Conservation (phyloP, 2,888 invertebrate species). For the Hydrotaea cyrtoneurina region DNA sequence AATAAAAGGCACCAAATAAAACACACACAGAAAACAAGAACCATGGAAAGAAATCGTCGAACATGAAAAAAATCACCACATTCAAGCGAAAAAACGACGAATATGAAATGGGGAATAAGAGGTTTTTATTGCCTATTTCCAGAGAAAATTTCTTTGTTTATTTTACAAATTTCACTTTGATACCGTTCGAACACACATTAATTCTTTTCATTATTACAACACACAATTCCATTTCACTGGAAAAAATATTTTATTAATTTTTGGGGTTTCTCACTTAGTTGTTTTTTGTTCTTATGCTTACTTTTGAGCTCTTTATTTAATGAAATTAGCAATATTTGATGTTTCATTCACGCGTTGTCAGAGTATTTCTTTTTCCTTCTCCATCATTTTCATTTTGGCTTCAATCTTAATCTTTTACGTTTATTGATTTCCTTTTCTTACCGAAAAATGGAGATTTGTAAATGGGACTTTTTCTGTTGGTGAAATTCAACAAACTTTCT, state of each 20-base stretch:
- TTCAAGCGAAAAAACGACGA: conserved; percentile 40
- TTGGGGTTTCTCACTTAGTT: not conserved
- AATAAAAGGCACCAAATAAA: conserved; percentile 57
- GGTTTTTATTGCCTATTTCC: conserved; percentile 53
- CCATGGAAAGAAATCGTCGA: conserved; percentile 13
- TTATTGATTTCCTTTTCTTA: conserved; percentile 66
- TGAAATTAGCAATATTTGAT: conserved; percentile 19
- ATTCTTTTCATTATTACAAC: conserved; percentile 34
- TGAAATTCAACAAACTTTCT: conserved; percentile 28
- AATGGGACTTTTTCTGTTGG: conserved; percentile 10
- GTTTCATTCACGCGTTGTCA: conserved; percentile 34
- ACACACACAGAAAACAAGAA: conserved; percentile 47
- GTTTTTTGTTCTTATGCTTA: conserved; percentile 9
- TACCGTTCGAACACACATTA: not conserved
- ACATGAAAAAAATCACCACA: conserved; percentile 53
- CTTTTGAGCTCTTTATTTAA: conserved; percentile 24
- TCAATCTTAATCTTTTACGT: conserved; percentile 59
- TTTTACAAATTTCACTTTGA: conserved; percentile 54
- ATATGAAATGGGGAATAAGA: conserved; percentile 15
- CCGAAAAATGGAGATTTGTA: conserved; percentile 51
- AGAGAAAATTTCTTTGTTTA: conserved; percentile 62
- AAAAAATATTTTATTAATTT: conserved; percentile 11
- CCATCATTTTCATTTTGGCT: conserved; percentile 47
- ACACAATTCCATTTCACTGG: not conserved
- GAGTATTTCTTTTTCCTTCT: conserved; percentile 48